These are phyloP conservation scores for Drosophila rubida DNA, from an alignment of 2,888 invertebrate species.

Conservation along the genomic window DNA sequence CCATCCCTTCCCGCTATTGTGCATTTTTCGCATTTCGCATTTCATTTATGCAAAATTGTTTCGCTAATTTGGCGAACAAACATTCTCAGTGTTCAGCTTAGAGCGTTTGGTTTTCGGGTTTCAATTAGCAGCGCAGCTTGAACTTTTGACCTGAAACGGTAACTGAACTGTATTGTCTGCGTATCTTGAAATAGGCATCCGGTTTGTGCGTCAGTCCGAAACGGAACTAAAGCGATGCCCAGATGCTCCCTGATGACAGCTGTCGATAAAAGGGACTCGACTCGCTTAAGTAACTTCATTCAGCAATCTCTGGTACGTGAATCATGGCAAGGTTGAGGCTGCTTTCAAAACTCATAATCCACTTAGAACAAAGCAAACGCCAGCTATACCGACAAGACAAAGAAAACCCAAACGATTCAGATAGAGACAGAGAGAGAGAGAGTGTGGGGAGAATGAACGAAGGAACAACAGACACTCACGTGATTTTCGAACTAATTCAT, in stretches of 20 bases:
- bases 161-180: conserved; percentile 13
- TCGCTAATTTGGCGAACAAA: conserved; percentile 46
- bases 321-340: conserved; percentile 30
- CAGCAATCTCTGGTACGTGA: conserved; percentile 22
- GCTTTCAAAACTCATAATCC: conserved; percentile 42
- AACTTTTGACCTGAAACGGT: conserved; percentile 34
- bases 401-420: background rate
- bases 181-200: conserved; percentile 42
- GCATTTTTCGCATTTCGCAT: conserved; percentile 42
- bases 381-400: background rate
- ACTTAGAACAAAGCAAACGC: conserved; percentile 29
- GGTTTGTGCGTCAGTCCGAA: conserved; percentile 13
- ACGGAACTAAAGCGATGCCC: conserved; percentile 13
- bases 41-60: conserved; percentile 46
- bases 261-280: conserved; percentile 35
- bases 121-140: conserved; percentile 49
- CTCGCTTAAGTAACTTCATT: conserved; percentile 18
- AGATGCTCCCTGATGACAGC: conserved; percentile 50
- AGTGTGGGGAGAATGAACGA: background rate
- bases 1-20: no score
- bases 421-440: background rate
- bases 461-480: conserved; percentile 26
- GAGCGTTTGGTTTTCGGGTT: conserved; percentile 33
- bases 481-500: conserved; percentile 66
- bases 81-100: conserved; percentile 15